phyloP scores from a whole-genome alignment of 2,797 vertebrate genomes.

The Enteromius trimaculatus region DNA sequence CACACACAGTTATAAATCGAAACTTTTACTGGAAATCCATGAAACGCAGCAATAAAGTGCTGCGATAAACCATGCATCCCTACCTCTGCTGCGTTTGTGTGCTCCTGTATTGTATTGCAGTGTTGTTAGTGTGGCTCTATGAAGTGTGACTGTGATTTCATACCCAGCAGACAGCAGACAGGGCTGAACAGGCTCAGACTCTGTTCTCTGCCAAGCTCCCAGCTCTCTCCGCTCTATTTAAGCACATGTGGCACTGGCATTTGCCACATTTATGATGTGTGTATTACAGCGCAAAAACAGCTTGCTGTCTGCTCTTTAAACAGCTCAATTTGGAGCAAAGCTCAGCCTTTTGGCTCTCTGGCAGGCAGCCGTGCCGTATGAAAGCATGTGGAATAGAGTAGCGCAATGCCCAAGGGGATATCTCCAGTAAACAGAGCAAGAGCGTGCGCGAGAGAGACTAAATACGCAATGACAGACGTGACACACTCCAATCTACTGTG shows the following conservation, averaged over 20 bases:
- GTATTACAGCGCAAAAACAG: constrained; percentile 64
- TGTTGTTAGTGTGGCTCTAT: constrained; percentile 35
- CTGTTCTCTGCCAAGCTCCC: constrained; percentile 59
- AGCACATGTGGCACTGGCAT: constrained; percentile 59
- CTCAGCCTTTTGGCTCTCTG: constrained; percentile 59
- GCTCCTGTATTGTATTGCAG: constrained; percentile 27
- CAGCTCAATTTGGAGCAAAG: constrained; percentile 61
- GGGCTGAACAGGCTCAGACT: constrained; percentile 53
- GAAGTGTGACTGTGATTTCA: constrained; percentile 42
- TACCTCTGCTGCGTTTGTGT: not conserved
- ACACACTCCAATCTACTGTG: constrained; percentile 57
- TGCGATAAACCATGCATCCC: constrained; percentile 10
- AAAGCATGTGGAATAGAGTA: constrained; percentile 63
- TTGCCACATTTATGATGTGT: constrained; percentile 59
- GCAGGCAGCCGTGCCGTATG: constrained; percentile 57
- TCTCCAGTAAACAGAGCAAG: constrained; percentile 67
- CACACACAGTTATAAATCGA: not conserved
- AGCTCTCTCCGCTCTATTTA: constrained; percentile 52
- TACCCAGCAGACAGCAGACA: constrained; percentile 54
- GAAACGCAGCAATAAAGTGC: constrained; percentile 10
- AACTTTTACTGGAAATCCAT: constrained; percentile 17
- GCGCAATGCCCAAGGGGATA: constrained; percentile 63
- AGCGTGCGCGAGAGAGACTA: constrained; percentile 51
- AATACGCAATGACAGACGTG: constrained; percentile 58
- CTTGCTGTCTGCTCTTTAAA: constrained; percentile 62